Evolutionary conservation across 2,113 vertebrate genomes (phyloP).

Genomic region (Peromyscus polionotus): DNA sequence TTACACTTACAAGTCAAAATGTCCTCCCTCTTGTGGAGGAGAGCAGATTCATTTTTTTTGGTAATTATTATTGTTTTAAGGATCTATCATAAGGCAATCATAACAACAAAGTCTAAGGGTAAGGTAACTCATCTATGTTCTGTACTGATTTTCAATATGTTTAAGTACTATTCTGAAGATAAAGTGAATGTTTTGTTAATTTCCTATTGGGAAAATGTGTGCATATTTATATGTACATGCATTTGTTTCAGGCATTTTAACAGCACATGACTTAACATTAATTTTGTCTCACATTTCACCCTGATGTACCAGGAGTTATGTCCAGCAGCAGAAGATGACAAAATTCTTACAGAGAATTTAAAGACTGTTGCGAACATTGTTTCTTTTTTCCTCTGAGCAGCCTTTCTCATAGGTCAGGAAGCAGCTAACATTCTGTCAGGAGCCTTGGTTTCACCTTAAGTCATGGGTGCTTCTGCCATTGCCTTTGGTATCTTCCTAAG

Average conservation of each 20-base stretch:
- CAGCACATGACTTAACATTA: neutral
- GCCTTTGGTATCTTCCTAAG: conserved; percentile 27
- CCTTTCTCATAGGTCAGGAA: conserved; percentile 45
- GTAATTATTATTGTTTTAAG: conserved; percentile 35
- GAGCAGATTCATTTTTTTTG: conserved; percentile 12
- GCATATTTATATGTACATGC: neutral
- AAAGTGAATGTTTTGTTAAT: neutral
- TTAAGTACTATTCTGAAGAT: conserved; percentile 54
- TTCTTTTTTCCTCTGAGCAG: neutral
- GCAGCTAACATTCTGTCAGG: conserved; percentile 15
- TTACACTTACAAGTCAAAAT: neutral
- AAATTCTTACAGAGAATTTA: conserved; percentile 23
- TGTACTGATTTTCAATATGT: neutral
- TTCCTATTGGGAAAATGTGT: neutral
- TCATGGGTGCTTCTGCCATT: neutral
- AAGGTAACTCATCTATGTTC: conserved; percentile 18
- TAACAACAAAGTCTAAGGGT: neutral
- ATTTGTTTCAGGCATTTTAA: neutral
- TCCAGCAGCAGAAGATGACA: neutral
- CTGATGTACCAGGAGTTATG: neutral
- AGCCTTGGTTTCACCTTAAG: neutral
- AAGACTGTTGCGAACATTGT: neutral
- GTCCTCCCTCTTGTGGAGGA: neutral
- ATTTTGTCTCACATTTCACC: neutral
- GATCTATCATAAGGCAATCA: neutral